Base-by-base conservation (phyloP, 2,113 vertebrate genomes). In the Lates calcarifer region DNA sequence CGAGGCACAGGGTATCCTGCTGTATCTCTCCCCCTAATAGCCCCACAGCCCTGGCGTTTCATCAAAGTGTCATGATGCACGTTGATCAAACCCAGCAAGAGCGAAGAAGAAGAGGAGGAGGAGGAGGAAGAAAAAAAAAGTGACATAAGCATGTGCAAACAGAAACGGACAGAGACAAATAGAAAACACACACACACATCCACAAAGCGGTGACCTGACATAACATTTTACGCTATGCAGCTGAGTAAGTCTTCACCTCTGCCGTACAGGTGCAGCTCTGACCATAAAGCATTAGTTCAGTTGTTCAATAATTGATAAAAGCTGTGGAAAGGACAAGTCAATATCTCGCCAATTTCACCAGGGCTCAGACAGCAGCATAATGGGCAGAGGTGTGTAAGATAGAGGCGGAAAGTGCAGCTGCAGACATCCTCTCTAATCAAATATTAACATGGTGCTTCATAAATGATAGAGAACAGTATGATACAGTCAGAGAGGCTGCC, bases 401-500 rank as follows among this genome's bases (percentile, higher is more conserved):
- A 57, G 58, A 79, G 49, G n/a, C 28, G 56, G 69, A 90, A 91
- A 85, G 90, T 83, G 74, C 71, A 74, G 89, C 87, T 62, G 87
- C 85, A 89, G 83, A 89, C 85, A 75, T 85, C 47, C 67, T 68
- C 31, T 83, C 88, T 89, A 28, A 94, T 93, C 68, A 93, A 93
- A 94, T 91, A 94, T 95, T 92, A 93, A 94, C 81, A 82, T 2
- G 53, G n/a, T 66, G 79, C 75, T 84, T 87, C 81, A 91, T 87
- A 74, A 90, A 92, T 90, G 79, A 90, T 85, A 69, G 63, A 87
- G 56, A 85, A 26, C 72, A 80, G 74, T 58, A 69, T 83, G 84
- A 91, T 91, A 82, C n/a, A 81, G 72, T 64, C 64, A 62, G 62
- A 75, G 20, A 61, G 70, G 41, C 64, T 31, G 71, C 60, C 80